Evolutionary conservation across 2,888 invertebrate species (phyloP).

Genomic region (Pterobdella sp.): DNA sequence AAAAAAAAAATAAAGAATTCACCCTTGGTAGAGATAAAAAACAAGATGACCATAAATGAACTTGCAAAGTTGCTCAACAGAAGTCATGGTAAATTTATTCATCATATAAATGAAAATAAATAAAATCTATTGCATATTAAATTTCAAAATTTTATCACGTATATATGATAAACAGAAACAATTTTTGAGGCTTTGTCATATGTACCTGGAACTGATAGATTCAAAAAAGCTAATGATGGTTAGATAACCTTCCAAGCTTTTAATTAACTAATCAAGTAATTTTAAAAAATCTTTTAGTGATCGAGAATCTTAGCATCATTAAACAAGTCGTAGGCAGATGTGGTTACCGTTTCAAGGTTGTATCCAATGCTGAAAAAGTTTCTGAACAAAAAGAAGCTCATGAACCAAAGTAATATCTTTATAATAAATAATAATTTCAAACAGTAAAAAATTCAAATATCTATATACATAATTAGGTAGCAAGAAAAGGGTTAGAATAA

Average conservation of each 20-base stretch:
- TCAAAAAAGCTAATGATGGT: conserved; percentile 55
- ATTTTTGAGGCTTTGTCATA: conserved; percentile 64
- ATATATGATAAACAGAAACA: conserved; percentile 59
- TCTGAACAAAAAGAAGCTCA: conserved; percentile 48
- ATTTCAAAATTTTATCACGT: conserved; percentile 7
- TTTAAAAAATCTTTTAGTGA: conserved; percentile 47
- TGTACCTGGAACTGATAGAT: conserved; percentile 58
- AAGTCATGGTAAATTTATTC: conserved; percentile 57
- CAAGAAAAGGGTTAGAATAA: too few species aligned
- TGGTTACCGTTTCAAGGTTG: conserved; percentile 60
- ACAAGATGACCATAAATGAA: conserved; percentile 70
- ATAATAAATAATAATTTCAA: too few species aligned
- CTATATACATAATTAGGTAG: too few species aligned
- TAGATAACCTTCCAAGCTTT: background rate
- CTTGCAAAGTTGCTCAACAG: conserved; percentile 62
- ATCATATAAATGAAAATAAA: conserved; percentile 3
- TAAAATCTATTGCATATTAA: background rate
- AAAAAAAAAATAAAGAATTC: conserved; percentile 31
- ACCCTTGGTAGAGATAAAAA: conserved; percentile 57
- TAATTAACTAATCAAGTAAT: background rate
- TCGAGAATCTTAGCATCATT: conserved; percentile 62
- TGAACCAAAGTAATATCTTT: background rate
- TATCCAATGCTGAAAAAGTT: conserved; percentile 47
- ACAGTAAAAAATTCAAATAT: too few species aligned
- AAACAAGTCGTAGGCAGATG: conserved; percentile 63